phyloP scores from a whole-genome alignment of 2,888 invertebrate genomes.

The Agonopterix heracliana region DNA sequence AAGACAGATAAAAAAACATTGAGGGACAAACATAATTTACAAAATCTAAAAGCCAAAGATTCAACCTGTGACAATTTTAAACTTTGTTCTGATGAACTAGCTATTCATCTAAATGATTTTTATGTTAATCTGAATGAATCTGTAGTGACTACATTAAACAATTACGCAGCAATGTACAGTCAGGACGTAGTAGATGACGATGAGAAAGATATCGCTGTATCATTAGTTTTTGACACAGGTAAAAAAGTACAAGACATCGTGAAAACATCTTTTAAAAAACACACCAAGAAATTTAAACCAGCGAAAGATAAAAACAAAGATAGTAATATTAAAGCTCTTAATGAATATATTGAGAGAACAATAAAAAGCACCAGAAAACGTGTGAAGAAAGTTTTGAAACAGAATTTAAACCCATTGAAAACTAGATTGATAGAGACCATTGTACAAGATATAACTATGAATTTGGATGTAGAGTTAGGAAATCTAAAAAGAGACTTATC shows the following conservation, averaged over 20 bases:
- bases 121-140: slow-evolving; percentile 42
- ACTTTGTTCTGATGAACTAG: slow-evolving; percentile 46
- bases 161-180: slow-evolving; percentile 50
- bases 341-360: slow-evolving; percentile 25
- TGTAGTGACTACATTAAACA: slow-evolving; percentile 32
- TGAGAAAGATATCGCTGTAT: slow-evolving; percentile 26
- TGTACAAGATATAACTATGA: slow-evolving; percentile 35
- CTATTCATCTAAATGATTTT: slow-evolving; percentile 32
- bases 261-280: slow-evolving; percentile 25
- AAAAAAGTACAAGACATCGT: slow-evolving; percentile 22
- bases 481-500: slow-evolving; percentile 29
- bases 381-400: slow-evolving; percentile 17
- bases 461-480: slow-evolving; percentile 38
- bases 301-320: slow-evolving; percentile 26
- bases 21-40: too few relatives aligned
- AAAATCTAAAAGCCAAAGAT: background rate
- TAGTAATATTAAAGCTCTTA: slow-evolving; percentile 30
- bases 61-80: slow-evolving; percentile 27
- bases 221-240: slow-evolving; percentile 24
- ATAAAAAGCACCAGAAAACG: slow-evolving; percentile 20
- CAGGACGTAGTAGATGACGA: slow-evolving; percentile 35
- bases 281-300: slow-evolving; percentile 27
- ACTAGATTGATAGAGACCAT: slow-evolving; percentile 22
- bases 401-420: slow-evolving; percentile 20
- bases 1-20: too few relatives aligned